These are phyloP conservation scores for Lucinisca nassula DNA, from an alignment of 2,888 invertebrate genomes.

Conservation along the genomic window DNA sequence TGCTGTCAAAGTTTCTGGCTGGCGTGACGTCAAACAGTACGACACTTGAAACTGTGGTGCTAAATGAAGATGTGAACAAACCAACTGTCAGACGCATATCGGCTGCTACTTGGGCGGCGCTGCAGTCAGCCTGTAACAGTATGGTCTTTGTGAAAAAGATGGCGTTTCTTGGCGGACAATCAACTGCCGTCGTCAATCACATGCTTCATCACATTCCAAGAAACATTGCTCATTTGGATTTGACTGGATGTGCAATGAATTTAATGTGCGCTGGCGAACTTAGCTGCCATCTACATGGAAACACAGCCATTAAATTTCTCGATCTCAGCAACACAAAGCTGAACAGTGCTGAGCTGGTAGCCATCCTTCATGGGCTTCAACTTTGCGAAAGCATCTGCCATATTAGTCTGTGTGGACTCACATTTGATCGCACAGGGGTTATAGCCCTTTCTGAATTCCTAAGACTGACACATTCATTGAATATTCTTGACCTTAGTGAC, in stretches of 20 bases:
- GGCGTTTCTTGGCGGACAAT: conserved; percentile 75
- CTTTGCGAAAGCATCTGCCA: conserved; percentile 89
- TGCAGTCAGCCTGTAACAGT: conserved; percentile 78
- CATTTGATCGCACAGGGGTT: conserved; percentile 90
- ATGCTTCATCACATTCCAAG: conserved; percentile 81
- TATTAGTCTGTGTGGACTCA: conserved; percentile 98
- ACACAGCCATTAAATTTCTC: conserved; percentile 60
- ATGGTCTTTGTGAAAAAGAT: conserved; percentile 76
- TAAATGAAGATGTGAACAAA: conserved; percentile 67
- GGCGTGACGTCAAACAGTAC: conserved; percentile 66
- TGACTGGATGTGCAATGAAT: conserved; percentile 79
- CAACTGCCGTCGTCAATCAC: conserved; percentile 78
- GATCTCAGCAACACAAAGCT: conserved; percentile 76
- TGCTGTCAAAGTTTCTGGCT: conserved; percentile 79
- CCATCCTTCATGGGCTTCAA: conserved; percentile 81
- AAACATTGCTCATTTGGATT: conserved; percentile 71
- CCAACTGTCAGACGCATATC: conserved; percentile 65
- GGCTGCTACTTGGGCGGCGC: conserved; percentile 82
- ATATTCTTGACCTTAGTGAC: conserved; percentile 79
- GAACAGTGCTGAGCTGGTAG: conserved; percentile 77
- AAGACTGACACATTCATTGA: conserved; percentile 75
- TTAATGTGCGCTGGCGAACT: conserved; percentile 81
- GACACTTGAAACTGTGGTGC: conserved; percentile 69
- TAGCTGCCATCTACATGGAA: conserved; percentile 76
- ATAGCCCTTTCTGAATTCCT: conserved; percentile 77